Conservation (phyloP, 2,888 invertebrate genomes). For the Trichopoda pennipes region DNA sequence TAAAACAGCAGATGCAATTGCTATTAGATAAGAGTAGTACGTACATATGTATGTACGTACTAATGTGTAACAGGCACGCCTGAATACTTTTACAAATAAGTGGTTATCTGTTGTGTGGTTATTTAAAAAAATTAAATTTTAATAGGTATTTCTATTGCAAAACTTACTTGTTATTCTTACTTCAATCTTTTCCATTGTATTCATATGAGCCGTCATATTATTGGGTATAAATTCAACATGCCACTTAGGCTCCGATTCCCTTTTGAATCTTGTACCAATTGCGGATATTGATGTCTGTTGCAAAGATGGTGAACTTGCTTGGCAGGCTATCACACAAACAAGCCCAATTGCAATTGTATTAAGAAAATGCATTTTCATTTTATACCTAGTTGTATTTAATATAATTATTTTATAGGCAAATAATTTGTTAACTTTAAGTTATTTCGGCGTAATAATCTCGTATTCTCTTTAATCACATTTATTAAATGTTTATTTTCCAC, state of each 20-base stretch:
- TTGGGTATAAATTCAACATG: conserved; percentile 73
- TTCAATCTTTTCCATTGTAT: conserved; percentile 67
- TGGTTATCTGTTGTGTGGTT: no score
- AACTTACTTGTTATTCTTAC: conserved; percentile 71
- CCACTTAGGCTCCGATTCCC: conserved; percentile 68
- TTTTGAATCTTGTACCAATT: not conserved
- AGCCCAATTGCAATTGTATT: conserved; percentile 15
- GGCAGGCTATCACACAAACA: conserved; percentile 12
- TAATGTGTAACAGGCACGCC: no score
- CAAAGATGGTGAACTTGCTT: conserved; percentile 13
- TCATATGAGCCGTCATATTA: conserved; percentile 73
- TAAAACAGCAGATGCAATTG: no score
- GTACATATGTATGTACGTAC: no score
- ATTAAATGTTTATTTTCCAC: no score
- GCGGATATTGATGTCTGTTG: conserved; percentile 37
- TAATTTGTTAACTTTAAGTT: no score
- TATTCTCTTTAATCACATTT: no score
- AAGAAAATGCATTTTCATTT: conserved; percentile 41
- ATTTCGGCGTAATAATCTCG: no score
- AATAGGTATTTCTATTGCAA: not conserved
- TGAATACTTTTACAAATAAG: no score
- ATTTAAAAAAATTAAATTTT: not conserved
- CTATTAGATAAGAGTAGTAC: no score
- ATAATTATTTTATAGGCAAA: no score
- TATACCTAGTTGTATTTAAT: no score